Conservation (phyloP, 2,113 vertebrate genomes). For the Psittacara wagleri region DNA sequence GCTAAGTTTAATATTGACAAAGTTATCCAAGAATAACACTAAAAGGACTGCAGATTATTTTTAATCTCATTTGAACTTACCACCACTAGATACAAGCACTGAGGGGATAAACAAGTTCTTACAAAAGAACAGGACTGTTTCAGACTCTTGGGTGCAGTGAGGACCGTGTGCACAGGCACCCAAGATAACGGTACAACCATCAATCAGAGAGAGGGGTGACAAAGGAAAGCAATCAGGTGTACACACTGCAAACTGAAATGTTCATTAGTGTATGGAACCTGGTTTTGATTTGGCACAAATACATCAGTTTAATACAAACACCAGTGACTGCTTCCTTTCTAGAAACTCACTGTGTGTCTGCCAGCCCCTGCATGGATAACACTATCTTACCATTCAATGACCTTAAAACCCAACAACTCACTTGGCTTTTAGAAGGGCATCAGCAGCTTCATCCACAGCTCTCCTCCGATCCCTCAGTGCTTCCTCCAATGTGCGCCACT, state of each 20-base stretch:
- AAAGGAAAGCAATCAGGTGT: background rate
- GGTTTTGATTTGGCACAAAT: background rate
- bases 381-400: background rate
- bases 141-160: background rate
- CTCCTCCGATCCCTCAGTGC: slow-evolving; percentile 82
- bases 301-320: background rate
- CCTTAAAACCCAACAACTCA: slow-evolving; percentile 49
- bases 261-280: rapidly evolving
- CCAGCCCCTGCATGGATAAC: background rate
- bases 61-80: background rate
- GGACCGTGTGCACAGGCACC: background rate
- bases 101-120: background rate
- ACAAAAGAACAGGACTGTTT: background rate
- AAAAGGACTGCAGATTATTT: background rate
- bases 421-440: slow-evolving; percentile 89
- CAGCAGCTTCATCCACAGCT: slow-evolving; percentile 82
- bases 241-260: background rate
- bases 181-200: background rate
- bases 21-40: background rate
- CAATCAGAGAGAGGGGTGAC: background rate
- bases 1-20: background rate
- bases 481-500: slow-evolving; percentile 90
- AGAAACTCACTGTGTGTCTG: background rate
- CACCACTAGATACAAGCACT: background rate
- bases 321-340: rapidly evolving